These are phyloP conservation scores for Microctonus brassicae DNA, from an alignment of 2,888 invertebrate genomes.

Conservation along the genomic window DNA sequence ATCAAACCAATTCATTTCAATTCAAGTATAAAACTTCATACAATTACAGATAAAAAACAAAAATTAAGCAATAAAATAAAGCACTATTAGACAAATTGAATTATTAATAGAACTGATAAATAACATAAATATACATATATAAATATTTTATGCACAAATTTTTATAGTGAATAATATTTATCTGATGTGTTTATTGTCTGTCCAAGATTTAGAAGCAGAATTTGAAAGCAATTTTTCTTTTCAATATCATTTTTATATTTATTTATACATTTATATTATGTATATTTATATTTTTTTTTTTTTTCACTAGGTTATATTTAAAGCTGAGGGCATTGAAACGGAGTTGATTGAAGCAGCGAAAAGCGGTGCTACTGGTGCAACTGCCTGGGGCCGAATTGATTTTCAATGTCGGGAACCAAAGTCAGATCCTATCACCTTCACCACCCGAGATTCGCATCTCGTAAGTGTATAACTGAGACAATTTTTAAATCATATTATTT, in stretches of 20 bases:
- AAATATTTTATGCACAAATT: too few relatives aligned
- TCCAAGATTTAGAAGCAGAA: background rate
- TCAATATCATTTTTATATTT: background rate
- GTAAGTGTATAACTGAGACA: slow-evolving; percentile 72
- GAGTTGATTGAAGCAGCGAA: slow-evolving; percentile 91
- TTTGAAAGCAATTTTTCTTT: background rate
- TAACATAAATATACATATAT: background rate
- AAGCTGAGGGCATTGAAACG: slow-evolving; percentile 87
- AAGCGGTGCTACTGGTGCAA: slow-evolving; percentile 78
- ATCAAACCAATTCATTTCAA: slow-evolving; percentile 24
- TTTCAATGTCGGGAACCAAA: slow-evolving; percentile 90
- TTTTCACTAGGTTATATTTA: slow-evolving; percentile 85
- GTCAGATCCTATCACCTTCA: slow-evolving; percentile 92
- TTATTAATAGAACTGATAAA: too few relatives aligned
- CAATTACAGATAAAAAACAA: background rate
- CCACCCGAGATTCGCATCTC: slow-evolving; percentile 91
- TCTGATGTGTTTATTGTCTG: background rate
- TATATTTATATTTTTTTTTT: background rate
- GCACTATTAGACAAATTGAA: too few relatives aligned
- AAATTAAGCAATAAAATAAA: too few relatives aligned
- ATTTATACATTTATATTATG: background rate
- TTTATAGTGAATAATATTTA: too few relatives aligned
- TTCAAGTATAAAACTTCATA: background rate
- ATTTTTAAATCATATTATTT: slow-evolving; percentile 2
- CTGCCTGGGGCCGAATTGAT: slow-evolving; percentile 80